Percentiles rank a stretch among this genome's conserved stretches.
These are phyloP conservation scores for Limnodromus scolopaceus DNA, from an alignment of 2,797 vertebrate genomes.

Conservation along the genomic window DNA sequence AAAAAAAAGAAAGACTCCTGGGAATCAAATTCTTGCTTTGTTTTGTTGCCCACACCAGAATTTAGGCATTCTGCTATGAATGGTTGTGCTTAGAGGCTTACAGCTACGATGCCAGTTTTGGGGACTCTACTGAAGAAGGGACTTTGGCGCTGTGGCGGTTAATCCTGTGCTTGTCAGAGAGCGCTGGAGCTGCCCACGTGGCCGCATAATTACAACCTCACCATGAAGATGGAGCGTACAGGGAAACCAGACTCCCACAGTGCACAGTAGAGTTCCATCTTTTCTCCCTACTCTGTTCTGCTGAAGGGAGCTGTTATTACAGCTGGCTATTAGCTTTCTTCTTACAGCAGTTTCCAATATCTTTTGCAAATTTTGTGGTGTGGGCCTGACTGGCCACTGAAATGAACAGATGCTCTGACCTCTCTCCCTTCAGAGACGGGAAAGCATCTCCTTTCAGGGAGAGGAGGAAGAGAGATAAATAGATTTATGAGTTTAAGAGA, in stretches of 20 bases:
- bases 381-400: background rate
- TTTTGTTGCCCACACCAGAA: background rate
- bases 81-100: background rate
- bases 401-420: background rate
- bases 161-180: background rate
- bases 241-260: background rate
- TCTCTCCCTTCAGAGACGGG: background rate
- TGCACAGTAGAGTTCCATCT: no score
- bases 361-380: background rate
- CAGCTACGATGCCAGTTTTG: accelerated
- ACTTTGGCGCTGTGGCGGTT: accelerated
- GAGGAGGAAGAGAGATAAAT: background rate
- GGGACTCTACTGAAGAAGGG: background rate
- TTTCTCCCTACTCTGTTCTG: background rate
- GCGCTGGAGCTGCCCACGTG: accelerated
- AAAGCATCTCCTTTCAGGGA: background rate
- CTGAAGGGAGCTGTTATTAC: background rate
- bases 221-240: background rate
- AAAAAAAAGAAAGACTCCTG: background rate
- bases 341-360: background rate
- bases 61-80: background rate
- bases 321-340: background rate
- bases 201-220: background rate
- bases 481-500: background rate
- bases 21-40: background rate